Base-by-base conservation (phyloP, 1,140 invertebrate species). In the Scaptomyza hsui region DNA sequence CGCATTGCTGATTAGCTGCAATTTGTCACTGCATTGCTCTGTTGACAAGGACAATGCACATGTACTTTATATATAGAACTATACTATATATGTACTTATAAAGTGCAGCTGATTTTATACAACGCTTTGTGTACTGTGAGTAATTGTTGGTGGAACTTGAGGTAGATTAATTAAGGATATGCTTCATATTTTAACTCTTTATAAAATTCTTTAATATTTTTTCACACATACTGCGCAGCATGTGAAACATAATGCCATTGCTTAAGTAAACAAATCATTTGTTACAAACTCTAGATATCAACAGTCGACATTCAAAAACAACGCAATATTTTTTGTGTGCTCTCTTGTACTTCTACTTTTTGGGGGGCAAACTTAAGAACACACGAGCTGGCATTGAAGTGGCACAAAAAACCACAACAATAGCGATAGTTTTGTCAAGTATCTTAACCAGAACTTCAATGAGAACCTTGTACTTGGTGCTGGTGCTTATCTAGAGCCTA, bases 21-120 rank as follows among this genome's bases (percentile, higher is more conserved):
- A 82, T 82, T 82, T 82, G 79, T 82, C 75, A 83, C 57, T 48
- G 37, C 45, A 63, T 45, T 78, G 45, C 70, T 32, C 70, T 32
- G 68, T 67, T 74, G 79, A 81, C 80, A 82, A 85, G 80, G 79
- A 83, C 80, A 82, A 72, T 64, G 45, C 24, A 72, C 55, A 71
- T 55, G 10, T 35, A 42, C 21, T 21, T 15, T 71, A 52, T 44
- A 48, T 55, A 51, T 71, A 51, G 24, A 39, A 48, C 32, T 64
- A 41, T 18, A 18, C 15, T 55, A 55, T 55, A 55, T 53, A 44
- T 7, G 44, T 55, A 19, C 32, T 12, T 21, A 13, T 10, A 21
- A 21, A 16, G 16, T 19, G 37, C 52, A 55, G n/a, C 21, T 44
- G 16, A 19, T 16, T 44, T 57, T 44, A 44, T 29, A 44, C 3